phyloP scores from a whole-genome alignment of 1,140 invertebrate genomes.

The Rhopalosiphum maidis region DNA sequence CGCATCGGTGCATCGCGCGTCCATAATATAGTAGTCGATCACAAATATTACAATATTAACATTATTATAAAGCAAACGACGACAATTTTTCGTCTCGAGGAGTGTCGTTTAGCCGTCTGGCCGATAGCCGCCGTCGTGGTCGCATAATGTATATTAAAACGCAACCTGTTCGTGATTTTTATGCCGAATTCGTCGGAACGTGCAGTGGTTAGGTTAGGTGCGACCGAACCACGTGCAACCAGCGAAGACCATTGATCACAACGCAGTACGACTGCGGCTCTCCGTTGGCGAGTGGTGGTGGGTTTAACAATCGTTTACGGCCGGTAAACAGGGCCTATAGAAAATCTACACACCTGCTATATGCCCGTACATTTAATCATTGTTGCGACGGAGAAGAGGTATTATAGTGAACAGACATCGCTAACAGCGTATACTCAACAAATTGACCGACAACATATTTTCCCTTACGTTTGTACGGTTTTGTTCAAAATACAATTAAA shows the following conservation, averaged over 20 bases:
- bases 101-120: too few relatives aligned
- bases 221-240: background rate
- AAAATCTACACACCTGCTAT: background rate
- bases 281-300: too few relatives aligned
- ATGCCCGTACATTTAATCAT: background rate
- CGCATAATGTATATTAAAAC: too few relatives aligned
- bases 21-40: too few relatives aligned
- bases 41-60: background rate
- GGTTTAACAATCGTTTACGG: background rate
- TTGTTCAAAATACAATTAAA: background rate
- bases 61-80: background rate
- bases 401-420: background rate
- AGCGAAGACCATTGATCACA: background rate
- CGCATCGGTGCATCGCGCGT: background rate
- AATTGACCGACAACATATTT: background rate
- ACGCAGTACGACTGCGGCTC: too few relatives aligned
- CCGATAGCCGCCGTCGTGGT: too few relatives aligned
- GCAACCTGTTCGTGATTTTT: too few relatives aligned
- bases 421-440: background rate
- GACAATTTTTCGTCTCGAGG: too few relatives aligned
- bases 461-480: background rate
- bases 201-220: background rate
- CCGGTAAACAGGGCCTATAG: background rate
- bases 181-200: background rate
- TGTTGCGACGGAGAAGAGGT: background rate